Conservation (phyloP, 2,113 vertebrate species). For the Sinocyclocheilus maitianheensis region DNA sequence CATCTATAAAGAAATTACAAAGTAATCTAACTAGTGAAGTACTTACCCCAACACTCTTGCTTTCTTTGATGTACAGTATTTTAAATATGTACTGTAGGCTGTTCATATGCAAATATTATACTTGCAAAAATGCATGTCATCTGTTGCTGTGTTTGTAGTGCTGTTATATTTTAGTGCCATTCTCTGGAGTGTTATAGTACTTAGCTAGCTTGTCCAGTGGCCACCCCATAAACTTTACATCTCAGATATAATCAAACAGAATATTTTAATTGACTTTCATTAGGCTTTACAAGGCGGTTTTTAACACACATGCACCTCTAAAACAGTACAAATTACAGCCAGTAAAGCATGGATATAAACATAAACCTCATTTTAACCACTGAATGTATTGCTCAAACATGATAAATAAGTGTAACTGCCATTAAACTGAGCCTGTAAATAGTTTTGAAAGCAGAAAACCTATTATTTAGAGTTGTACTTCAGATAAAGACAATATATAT, state of each 20-base stretch:
- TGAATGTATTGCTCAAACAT: background rate
- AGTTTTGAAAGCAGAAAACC: background rate
- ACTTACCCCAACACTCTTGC: background rate
- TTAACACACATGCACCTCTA: slow-evolving; percentile 5
- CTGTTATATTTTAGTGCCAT: slow-evolving; percentile 19
- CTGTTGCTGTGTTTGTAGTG: background rate
- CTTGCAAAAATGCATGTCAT: background rate
- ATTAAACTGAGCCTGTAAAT: slow-evolving; percentile 12
- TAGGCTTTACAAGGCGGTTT: slow-evolving; percentile 31
- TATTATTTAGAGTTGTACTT: background rate
- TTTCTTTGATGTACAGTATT: background rate
- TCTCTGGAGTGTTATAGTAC: background rate
- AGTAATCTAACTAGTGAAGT: background rate
- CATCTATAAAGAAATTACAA: background rate
- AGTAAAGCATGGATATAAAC: slow-evolving; percentile 27
- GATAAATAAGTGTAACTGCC: background rate
- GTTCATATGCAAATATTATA: background rate
- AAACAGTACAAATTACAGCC: slow-evolving; percentile 36
- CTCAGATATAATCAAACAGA: slow-evolving; percentile 35
- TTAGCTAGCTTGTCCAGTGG: slow-evolving; percentile 18
- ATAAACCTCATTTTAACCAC: slow-evolving; percentile 16
- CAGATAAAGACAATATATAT: background rate
- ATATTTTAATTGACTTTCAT: slow-evolving; percentile 51
- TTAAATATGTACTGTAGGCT: background rate
- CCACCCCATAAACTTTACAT: slow-evolving; percentile 46